A percentile compares a stretch with the other conserved stretches of the same genome.
Conservation (phyloP, 2,888 invertebrate genomes). For the Ochropleura leucogaster region DNA sequence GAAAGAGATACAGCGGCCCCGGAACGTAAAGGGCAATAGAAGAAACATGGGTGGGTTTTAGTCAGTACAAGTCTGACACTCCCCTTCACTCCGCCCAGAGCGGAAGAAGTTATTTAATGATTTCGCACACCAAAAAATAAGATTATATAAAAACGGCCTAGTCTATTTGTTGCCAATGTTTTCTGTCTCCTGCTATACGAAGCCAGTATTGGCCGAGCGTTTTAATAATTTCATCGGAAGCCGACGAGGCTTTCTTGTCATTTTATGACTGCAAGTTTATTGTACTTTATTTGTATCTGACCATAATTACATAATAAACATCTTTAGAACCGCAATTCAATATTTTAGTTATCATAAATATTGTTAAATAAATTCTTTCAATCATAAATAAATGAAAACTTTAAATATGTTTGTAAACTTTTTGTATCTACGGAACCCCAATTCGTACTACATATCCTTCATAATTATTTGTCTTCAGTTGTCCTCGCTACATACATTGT, state of each 20-base stretch:
- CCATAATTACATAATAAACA: background rate
- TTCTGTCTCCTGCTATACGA: background rate
- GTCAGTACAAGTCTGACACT: too few relatives aligned
- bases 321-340: background rate
- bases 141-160: too few relatives aligned
- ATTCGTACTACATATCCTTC: background rate
- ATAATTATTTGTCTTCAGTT: background rate
- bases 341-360: background rate
- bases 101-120: too few relatives aligned
- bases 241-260: background rate
- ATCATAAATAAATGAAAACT: background rate
- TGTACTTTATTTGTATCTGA: background rate
- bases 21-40: too few relatives aligned
- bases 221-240: background rate
- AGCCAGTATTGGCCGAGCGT: background rate
- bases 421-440: background rate
- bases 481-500: conserved; percentile 28
- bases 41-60: too few relatives aligned
- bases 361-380: too few relatives aligned
- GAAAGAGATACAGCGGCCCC: too few relatives aligned
- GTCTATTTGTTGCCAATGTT: too few relatives aligned
- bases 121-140: too few relatives aligned
- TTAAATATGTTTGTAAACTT: background rate
- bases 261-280: background rate
- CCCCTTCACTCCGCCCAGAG: too few relatives aligned